Evolutionary conservation across 2,888 invertebrate genomes (phyloP).

Genomic region (Papilio demoleus): DNA sequence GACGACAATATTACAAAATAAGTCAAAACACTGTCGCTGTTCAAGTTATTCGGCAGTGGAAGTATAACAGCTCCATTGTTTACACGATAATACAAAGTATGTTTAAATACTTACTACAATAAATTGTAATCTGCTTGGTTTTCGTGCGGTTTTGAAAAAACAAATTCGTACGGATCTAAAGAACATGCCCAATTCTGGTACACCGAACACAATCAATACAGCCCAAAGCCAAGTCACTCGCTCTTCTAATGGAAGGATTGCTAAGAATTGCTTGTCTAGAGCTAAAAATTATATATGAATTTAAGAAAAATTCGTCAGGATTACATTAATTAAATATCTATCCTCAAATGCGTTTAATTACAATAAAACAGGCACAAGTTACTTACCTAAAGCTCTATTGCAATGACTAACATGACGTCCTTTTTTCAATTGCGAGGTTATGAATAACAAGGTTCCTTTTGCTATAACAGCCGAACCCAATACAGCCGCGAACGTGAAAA

Average conservation of each 20-base stretch:
- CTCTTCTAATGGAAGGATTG: constrained; percentile 85
- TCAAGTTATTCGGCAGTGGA: no score
- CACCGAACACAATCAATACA: constrained; percentile 87
- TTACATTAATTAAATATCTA: no score
- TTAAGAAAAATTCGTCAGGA: constrained; percentile 20
- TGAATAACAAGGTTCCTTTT: constrained; percentile 89
- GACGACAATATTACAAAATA: no score
- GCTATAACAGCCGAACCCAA: constrained; percentile 87
- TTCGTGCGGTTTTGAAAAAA: constrained; percentile 87
- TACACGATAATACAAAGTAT: no score
- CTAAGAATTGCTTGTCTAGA: constrained; percentile 85
- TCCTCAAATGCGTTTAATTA: background rate
- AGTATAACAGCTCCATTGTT: no score
- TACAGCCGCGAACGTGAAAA: constrained; percentile 86
- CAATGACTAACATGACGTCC: constrained; percentile 84
- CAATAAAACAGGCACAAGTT: background rate
- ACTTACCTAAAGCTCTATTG: constrained; percentile 74
- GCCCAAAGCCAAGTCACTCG: constrained; percentile 92
- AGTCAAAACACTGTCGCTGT: no score
- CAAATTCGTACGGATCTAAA: constrained; percentile 88
- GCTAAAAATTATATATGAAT: constrained; percentile 65
- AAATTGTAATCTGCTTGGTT: constrained; percentile 83
- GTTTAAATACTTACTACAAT: constrained; percentile 78
- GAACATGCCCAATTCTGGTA: constrained; percentile 90
- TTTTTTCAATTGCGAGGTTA: constrained; percentile 87